Conservation (phyloP, 2,113 vertebrate species). For the Oostethus manadensis region DNA sequence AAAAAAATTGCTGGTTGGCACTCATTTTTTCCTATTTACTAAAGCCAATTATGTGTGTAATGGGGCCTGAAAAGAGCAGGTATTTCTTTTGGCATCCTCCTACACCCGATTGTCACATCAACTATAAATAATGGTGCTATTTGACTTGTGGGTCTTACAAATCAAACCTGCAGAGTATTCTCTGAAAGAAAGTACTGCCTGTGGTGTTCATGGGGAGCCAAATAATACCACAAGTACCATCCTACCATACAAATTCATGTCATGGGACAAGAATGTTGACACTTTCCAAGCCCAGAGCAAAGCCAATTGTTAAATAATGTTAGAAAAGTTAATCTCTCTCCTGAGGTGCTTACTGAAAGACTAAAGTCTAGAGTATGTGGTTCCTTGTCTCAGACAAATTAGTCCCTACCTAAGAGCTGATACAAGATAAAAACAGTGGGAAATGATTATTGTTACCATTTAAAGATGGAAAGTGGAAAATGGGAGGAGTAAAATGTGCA, state of each 20-base stretch:
- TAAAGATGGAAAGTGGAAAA: constrained; percentile 1
- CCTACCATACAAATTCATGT: constrained; percentile 2
- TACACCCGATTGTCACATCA: constrained; percentile 7
- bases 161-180: constrained; percentile 9
- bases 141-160: constrained; percentile 3
- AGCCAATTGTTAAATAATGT: neutral
- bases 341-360: no score
- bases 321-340: no score
- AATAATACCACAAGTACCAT: constrained; percentile 7
- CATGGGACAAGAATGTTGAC: constrained; percentile 6
- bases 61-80: constrained; percentile 9
- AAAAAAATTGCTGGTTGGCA: neutral
- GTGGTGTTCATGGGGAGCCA: neutral
- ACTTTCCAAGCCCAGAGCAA: neutral
- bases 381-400: neutral
- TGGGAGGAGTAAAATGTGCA: constrained; percentile 1
- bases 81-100: constrained; percentile 19
- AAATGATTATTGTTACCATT: neutral
- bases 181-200: neutral
- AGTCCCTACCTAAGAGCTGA: neutral
- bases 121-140: constrained; percentile 9
- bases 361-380: no score
- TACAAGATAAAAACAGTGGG: neutral
- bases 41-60: constrained; percentile 2
- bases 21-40: constrained; percentile 6